Conservation (phyloP, 2,888 invertebrate species). For the Phlogophora meticulosa region DNA sequence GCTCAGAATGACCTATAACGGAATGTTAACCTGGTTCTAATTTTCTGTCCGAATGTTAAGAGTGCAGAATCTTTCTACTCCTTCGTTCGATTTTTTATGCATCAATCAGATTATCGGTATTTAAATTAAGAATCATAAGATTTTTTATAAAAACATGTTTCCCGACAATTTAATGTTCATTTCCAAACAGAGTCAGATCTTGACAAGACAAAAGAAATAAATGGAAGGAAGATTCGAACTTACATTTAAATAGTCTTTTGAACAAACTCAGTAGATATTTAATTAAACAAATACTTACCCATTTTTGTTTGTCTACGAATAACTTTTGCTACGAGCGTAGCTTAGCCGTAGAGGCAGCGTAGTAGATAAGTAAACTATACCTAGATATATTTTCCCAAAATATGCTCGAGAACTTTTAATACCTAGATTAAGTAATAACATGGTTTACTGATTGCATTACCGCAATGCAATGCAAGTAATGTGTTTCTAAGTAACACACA, state of each 20-base stretch:
- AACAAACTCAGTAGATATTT: slow-evolving; percentile 18
- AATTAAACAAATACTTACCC: slow-evolving; percentile 22
- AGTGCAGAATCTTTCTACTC: slow-evolving; percentile 5
- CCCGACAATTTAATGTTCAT: background rate
- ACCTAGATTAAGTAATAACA: background rate
- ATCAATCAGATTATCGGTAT: background rate
- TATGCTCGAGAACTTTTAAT: background rate
- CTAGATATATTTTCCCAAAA: background rate
- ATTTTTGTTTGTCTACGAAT: slow-evolving; percentile 19
- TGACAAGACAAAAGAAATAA: slow-evolving; percentile 30
- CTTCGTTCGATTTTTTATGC: slow-evolving; percentile 4
- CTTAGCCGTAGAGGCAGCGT: background rate
- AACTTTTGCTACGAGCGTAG: slow-evolving; percentile 17
- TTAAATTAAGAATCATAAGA: no score
- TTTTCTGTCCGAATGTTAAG: slow-evolving; percentile 13
- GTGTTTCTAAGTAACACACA: slow-evolving; percentile 7
- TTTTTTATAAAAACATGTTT: no score
- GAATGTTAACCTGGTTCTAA: slow-evolving; percentile 40
- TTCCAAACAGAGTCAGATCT: slow-evolving; percentile 2
- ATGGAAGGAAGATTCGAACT: background rate
- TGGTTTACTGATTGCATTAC: background rate
- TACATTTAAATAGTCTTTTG: slow-evolving; percentile 25
- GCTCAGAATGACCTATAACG: slow-evolving; percentile 34
- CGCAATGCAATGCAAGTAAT: slow-evolving; percentile 12
- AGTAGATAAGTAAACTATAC: slow-evolving; percentile 7